Conservation (phyloP, 2,113 vertebrate species). For the Todiramphus chloris region DNA sequence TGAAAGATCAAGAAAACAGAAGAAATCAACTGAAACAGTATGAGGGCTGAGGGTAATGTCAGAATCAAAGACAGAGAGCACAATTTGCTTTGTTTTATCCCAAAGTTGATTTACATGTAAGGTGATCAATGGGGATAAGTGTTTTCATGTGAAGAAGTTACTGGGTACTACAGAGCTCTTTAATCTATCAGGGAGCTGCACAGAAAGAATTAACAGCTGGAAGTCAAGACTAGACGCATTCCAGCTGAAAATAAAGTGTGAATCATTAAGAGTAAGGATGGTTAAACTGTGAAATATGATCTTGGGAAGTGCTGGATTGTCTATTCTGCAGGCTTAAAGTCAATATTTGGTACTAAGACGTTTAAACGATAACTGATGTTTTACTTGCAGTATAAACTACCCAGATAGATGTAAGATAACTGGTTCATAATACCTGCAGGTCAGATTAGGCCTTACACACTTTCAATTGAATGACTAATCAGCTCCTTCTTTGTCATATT, state of each 20-base stretch:
- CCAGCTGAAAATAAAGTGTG: background rate
- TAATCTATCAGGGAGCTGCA: background rate
- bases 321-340: background rate
- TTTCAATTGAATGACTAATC: background rate
- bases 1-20: background rate
- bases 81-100: background rate
- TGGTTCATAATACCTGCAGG: background rate
- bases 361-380: background rate
- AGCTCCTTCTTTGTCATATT: background rate
- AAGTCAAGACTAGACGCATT: background rate
- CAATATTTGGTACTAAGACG: background rate
- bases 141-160: background rate
- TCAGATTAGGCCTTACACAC: background rate
- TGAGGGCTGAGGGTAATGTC: background rate
- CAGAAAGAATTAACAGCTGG: background rate
- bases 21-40: background rate
- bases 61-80: background rate
- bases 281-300: background rate
- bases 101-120: background rate
- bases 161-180: background rate
- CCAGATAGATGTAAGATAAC: background rate
- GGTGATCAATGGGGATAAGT: background rate
- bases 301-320: background rate
- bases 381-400: background rate
- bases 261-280: background rate